Evolutionary conservation across 2,113 vertebrate species (phyloP).

Genomic region (human (Homo sapiens)): GRCh38 chr6:49635001-49635500

Average conservation of each 20-base stretch:
- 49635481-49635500: not conserved
- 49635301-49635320: not conserved
- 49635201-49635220: not conserved
- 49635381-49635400: not conserved
- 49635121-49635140: not conserved
- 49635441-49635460: not conserved
- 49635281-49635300: not conserved
- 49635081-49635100: no score
- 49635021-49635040: not conserved
- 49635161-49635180: not conserved
- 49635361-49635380: not conserved
- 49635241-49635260: not conserved
- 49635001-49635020: not conserved
- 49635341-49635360: not conserved
- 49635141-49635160: not conserved
- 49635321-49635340: not conserved
- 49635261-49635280: not conserved
- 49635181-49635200: not conserved
- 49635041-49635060: not conserved
- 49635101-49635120: not conserved
- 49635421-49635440: not conserved
- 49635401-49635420: not conserved
- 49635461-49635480: not conserved
- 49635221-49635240: not conserved
- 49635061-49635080: not conserved